Evolutionary conservation across 1,140 invertebrate genomes (phyloP).

Genomic region (Drosophila nigromelanica): DNA sequence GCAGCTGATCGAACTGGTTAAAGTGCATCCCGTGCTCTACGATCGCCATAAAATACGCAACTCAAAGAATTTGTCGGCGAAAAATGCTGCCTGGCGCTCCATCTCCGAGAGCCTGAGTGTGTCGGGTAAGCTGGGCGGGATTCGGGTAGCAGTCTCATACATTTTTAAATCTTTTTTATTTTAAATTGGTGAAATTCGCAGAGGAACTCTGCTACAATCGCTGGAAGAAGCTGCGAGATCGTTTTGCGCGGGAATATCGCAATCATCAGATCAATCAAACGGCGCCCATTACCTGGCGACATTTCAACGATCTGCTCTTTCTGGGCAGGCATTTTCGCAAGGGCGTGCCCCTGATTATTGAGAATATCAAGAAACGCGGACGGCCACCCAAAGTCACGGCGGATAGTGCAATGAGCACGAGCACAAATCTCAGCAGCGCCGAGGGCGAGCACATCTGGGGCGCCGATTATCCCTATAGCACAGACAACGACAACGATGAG

Average conservation of each 20-base stretch:
- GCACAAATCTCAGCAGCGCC: neutral
- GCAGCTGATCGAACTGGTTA: slow-evolving; percentile 68
- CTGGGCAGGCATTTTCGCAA: slow-evolving; percentile 70
- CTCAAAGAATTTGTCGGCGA: slow-evolving; percentile 74
- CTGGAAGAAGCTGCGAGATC: slow-evolving; percentile 78
- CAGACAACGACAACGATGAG: slow-evolving; percentile 60
- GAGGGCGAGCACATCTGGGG: slow-evolving; percentile 59
- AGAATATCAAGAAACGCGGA: slow-evolving; percentile 63
- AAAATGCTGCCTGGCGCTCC: slow-evolving; percentile 71
- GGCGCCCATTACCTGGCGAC: slow-evolving; percentile 59
- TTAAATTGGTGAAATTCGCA: slow-evolving; percentile 16
- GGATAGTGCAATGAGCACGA: neutral
- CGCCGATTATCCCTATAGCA: slow-evolving; percentile 64
- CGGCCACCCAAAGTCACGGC: slow-evolving; percentile 50
- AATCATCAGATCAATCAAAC: slow-evolving; percentile 64
- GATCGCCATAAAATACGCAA: slow-evolving; percentile 71
- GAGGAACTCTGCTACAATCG: slow-evolving; percentile 74
- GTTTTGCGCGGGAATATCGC: slow-evolving; percentile 74
- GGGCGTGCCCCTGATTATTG: slow-evolving; percentile 62
- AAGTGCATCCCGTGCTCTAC: slow-evolving; percentile 71
- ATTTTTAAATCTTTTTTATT: neutral
- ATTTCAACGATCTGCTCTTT: slow-evolving; percentile 71
- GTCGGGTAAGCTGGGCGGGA: slow-evolving; percentile 45
- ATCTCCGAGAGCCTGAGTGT: slow-evolving; percentile 67
- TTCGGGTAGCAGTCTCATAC: neutral